Conservation (phyloP, 2,888 invertebrate genomes). For the Thelaira solivaga region DNA sequence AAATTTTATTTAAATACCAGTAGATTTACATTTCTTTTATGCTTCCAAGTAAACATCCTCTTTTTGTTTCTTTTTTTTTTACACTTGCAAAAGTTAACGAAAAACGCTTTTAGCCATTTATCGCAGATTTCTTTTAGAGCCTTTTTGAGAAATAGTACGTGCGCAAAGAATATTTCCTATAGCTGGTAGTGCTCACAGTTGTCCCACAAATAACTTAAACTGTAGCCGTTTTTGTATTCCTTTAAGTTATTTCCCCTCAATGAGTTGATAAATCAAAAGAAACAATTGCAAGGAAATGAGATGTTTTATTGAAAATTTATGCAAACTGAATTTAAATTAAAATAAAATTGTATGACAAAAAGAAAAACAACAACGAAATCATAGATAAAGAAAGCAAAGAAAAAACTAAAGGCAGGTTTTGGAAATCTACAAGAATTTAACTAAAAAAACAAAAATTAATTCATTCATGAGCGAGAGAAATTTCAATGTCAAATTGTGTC, state of each 20-base stretch:
- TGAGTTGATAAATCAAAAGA: conserved; percentile 30
- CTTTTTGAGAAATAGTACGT: conserved; percentile 43
- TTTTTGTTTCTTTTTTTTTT: background rate
- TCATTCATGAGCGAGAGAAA: too few relatives aligned
- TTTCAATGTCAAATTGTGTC: too few relatives aligned
- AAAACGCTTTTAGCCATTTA: conserved; percentile 36
- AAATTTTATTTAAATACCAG: conserved; percentile 3
- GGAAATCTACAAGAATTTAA: background rate
- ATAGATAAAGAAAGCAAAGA: background rate
- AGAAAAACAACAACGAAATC: background rate
- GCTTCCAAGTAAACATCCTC: background rate
- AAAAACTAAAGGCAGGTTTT: background rate
- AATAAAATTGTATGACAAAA: conserved; percentile 1
- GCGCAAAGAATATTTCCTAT: conserved; percentile 31
- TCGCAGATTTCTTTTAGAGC: conserved; percentile 3
- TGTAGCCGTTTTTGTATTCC: background rate
- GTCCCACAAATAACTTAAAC: background rate
- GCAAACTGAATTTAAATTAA: conserved; percentile 57
- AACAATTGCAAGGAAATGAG: conserved; percentile 48
- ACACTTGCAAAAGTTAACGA: conserved; percentile 10
- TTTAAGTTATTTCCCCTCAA: conserved; percentile 5
- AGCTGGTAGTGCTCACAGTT: background rate
- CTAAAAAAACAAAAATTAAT: too few relatives aligned
- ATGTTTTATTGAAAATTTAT: conserved; percentile 62
- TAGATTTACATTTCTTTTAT: conserved; percentile 7